phyloP scores from a whole-genome alignment of 2,888 invertebrate genomes.

The Gryllus longicercus region DNA sequence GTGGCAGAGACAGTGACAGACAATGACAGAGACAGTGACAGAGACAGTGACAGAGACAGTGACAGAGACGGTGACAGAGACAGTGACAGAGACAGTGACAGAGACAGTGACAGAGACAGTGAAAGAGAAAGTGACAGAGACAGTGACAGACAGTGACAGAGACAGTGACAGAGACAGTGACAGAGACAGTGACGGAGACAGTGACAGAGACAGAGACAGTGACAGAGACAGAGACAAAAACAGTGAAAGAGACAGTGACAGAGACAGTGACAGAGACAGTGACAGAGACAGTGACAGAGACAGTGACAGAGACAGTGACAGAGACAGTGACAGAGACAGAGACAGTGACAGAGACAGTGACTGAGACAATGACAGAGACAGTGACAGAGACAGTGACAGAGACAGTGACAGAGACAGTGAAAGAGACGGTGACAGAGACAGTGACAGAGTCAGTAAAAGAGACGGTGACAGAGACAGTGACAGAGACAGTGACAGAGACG shows the following conservation, averaged over 20 bases:
- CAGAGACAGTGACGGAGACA: conserved; percentile 11
- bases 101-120: conserved; percentile 25
- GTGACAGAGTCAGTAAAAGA: neutral
- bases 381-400: conserved; percentile 18
- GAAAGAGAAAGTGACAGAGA: conserved; percentile 18
- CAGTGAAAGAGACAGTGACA: too few species aligned
- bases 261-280: conserved; percentile 21
- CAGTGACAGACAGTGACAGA: conserved; percentile 25
- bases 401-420: neutral
- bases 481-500: conserved; percentile 21
- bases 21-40: too few species aligned
- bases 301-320: conserved; percentile 24
- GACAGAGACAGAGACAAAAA: conserved; percentile 27
- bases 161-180: conserved; percentile 26
- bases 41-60: conserved; percentile 21
- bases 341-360: neutral
- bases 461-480: conserved; percentile 20
- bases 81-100: conserved; percentile 22
- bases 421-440: too few species aligned
- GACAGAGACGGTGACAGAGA: too few species aligned
- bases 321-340: neutral
- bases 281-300: conserved; percentile 25
- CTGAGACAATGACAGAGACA: too few species aligned
- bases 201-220: conserved; percentile 20
- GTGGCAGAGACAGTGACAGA: too few species aligned